phyloP scores from a whole-genome alignment of 2,797 vertebrate genomes.

The Moxostoma hubbsi region DNA sequence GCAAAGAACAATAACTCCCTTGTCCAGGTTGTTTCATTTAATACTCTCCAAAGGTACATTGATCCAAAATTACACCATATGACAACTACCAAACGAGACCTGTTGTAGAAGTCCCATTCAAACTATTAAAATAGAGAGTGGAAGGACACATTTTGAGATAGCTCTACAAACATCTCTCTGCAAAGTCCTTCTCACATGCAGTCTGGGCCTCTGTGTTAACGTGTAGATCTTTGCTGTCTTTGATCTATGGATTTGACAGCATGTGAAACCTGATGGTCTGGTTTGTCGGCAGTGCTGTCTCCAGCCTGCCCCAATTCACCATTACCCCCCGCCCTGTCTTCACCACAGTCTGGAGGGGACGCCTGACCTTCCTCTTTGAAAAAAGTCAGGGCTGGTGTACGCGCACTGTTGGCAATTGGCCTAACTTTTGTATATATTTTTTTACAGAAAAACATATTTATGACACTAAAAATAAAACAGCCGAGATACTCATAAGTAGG shows the following conservation, averaged over 20 bases:
- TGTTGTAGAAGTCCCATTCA: neutral
- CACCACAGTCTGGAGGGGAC: neutral
- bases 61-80: conserved; percentile 22
- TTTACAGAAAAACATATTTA: neutral
- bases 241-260: conserved; percentile 67
- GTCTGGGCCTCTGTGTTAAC: conserved; percentile 61
- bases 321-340: neutral
- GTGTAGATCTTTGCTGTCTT: conserved; percentile 57
- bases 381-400: neutral
- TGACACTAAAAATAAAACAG: neutral
- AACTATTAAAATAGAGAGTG: neutral
- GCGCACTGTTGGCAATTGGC: neutral
- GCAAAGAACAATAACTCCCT: conserved; percentile 77
- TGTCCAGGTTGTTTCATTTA: conserved; percentile 64
- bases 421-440: neutral
- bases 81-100: neutral
- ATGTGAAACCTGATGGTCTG: conserved; percentile 74
- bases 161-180: neutral
- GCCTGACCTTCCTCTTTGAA: neutral
- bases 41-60: conserved; percentile 42
- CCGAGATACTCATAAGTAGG: no score
- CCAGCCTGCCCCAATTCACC: conserved; percentile 30
- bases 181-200: neutral
- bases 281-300: conserved; percentile 66
- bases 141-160: neutral